Percentiles rank a stretch among this genome's conserved stretches.
phyloP scores from a whole-genome alignment of 2,888 invertebrate genomes.

The Dascillus cervinus region DNA sequence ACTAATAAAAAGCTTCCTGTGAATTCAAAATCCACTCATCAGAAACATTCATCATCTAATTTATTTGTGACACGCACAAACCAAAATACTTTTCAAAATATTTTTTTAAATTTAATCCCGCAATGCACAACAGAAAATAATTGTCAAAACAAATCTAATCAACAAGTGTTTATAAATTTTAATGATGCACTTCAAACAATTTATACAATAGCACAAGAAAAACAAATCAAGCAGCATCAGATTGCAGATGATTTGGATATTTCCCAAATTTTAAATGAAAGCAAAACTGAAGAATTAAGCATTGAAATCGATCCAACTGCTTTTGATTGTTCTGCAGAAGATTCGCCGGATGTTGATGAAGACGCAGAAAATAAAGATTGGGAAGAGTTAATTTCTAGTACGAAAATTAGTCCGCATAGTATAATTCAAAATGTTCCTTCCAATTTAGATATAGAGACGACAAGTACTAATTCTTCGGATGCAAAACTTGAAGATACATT shows the following conservation, averaged over 20 bases:
- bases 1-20: slow-evolving; percentile 3
- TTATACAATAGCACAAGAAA: neutral
- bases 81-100: slow-evolving; percentile 31
- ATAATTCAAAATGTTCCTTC: too few species aligned
- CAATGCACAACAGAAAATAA: neutral
- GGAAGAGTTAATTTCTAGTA: slow-evolving; percentile 30
- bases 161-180: slow-evolving; percentile 35
- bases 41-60: slow-evolving; percentile 6
- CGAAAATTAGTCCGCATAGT: slow-evolving; percentile 8
- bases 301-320: slow-evolving; percentile 37
- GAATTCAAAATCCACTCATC: slow-evolving; percentile 5
- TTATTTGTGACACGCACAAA: slow-evolving; percentile 5
- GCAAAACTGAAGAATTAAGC: slow-evolving; percentile 37
- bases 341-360: slow-evolving; percentile 20
- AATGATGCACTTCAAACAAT: slow-evolving; percentile 27
- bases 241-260: slow-evolving; percentile 20
- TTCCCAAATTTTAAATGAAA: slow-evolving; percentile 28
- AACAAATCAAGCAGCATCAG: neutral
- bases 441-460: neutral
- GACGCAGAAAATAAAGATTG: slow-evolving; percentile 26
- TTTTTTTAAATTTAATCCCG: slow-evolving; percentile 35
- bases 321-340: slow-evolving; percentile 26
- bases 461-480: too few species aligned
- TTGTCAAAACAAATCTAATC: slow-evolving; percentile 30
- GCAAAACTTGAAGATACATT: neutral